Base-by-base conservation (phyloP, 2,113 vertebrate species). In the Eurypyga helias region DNA sequence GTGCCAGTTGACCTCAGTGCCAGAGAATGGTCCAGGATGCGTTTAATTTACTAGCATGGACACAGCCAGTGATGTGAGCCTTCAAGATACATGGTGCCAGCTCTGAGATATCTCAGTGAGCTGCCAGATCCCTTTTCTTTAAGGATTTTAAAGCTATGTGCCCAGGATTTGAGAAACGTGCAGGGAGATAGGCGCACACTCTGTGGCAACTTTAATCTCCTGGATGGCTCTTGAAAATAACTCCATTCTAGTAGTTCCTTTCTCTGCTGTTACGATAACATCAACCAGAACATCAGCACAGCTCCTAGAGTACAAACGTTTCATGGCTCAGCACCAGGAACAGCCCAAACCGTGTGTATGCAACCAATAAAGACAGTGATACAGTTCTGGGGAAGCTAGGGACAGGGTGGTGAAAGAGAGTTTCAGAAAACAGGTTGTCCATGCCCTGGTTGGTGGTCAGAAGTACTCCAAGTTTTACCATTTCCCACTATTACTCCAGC, bases 91-190 rank as follows among this genome's bases (percentile, higher is more conserved):
- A 16, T 26, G 81, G 69, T 89, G 78, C 81, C 73, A 69, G 69
- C 38, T 67, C 58, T 11, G 57, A 76, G 41, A 48, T 52, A n/a
- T 10, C 54, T 58, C 84, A 70, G 7, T 15, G 62, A 95, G 78
- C 70, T 96, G 82, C 71, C 72, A 79, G 38, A 52, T 76, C 49
- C 41, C 62, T 94, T 65, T 86, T 72, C 82, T 86, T 95, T 77
- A 91, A 83, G 54, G 49, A 65, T 93, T 95, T 94, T 97, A 90
- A 88, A 90, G 82, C 49, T 77, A 41, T 19, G 43, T 21, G n/a
- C 46, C 46, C 46, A 71, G 58, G 54, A 52, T 86, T 62, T 85
- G 48, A 82, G 41, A 72, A 14, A 52, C 45, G 5, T 25, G 26
- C 23, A 64, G 34, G 61, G 46, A n/a, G 14, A 81, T 14, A 90